Conservation (phyloP, 2,797 vertebrate genomes). For the Limnodromus scolopaceus region DNA sequence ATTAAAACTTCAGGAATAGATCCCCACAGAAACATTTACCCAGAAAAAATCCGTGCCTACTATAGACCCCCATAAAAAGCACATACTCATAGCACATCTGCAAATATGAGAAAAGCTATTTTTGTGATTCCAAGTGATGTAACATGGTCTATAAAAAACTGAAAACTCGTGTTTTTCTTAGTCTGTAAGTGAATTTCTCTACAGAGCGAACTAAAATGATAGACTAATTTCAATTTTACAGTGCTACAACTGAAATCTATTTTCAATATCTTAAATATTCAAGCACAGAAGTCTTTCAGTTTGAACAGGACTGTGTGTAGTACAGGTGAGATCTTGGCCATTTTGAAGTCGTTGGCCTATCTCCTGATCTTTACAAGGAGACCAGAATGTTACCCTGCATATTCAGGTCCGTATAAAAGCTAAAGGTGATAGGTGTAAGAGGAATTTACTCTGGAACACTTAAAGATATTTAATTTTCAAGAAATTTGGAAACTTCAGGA, state of each 20-base stretch:
- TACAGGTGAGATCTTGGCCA: background rate
- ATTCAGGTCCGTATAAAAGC: background rate
- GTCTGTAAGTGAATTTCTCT: background rate
- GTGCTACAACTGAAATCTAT: background rate
- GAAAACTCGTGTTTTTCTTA: background rate
- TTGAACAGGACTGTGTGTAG: background rate
- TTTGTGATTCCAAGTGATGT: background rate
- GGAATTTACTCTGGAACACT: background rate
- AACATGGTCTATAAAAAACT: background rate
- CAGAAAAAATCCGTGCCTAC: background rate
- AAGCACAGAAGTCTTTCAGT: background rate
- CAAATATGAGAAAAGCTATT: background rate
- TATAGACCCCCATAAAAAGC: background rate
- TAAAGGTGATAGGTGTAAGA: background rate
- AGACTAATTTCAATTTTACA: background rate
- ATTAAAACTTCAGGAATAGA: background rate
- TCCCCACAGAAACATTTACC: background rate
- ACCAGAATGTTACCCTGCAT: background rate
- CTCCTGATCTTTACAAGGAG: background rate
- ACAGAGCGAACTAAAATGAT: background rate
- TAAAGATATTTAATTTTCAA: background rate
- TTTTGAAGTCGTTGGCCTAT: background rate
- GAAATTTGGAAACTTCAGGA: background rate
- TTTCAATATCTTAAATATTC: background rate
- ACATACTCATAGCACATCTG: background rate